phyloP scores from a whole-genome alignment of 2,113 vertebrate species.

The Cyprinodon variegatus region DNA sequence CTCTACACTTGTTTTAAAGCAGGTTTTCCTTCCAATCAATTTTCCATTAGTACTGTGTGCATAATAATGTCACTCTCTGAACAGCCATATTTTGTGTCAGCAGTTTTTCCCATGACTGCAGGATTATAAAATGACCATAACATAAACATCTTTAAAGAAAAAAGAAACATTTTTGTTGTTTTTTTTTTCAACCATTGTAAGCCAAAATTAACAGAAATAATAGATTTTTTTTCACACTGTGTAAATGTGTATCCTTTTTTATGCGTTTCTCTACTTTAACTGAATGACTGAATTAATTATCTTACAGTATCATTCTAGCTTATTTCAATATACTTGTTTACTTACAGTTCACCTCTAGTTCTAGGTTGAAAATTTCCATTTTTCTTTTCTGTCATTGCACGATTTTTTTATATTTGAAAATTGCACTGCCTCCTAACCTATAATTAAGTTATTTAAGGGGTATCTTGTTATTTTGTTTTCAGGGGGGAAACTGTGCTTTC shows the following conservation, averaged over 20 bases:
- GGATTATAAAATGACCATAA: no score
- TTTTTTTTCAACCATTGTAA: background rate
- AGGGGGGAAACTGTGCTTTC: conserved; percentile 36
- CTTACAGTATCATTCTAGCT: no score
- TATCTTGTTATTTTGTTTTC: background rate
- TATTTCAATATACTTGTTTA: background rate
- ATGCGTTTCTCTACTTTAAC: background rate
- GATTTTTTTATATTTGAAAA: background rate
- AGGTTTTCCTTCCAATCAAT: no score
- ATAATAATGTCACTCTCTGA: no score
- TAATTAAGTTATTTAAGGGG: background rate
- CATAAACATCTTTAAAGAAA: no score
- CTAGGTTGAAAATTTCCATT: background rate
- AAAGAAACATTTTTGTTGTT: no score
- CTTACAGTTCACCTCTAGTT: no score
- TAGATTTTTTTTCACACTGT: background rate
- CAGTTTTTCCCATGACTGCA: no score
- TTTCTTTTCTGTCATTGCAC: background rate
- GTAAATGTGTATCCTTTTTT: background rate
- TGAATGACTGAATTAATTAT: no score
- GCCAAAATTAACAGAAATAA: background rate
- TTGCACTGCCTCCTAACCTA: background rate
- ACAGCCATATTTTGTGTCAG: no score
- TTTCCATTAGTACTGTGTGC: no score
- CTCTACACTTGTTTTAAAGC: background rate